Evolutionary conservation across 2,888 invertebrate species (phyloP).

Genomic region (Trichopoda pennipes): DNA sequence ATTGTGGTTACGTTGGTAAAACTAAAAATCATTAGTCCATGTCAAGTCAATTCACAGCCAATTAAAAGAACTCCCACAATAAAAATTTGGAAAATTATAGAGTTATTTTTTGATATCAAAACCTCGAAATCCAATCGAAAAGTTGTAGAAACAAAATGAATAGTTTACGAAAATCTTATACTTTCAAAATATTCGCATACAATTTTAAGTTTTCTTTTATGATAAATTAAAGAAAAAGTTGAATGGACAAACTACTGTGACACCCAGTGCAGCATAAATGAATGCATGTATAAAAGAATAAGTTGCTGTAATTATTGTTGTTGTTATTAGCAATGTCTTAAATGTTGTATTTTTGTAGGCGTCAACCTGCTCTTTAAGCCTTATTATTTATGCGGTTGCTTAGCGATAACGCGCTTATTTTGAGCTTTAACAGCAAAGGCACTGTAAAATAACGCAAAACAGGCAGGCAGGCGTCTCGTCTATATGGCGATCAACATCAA

Average conservation of each 20-base stretch:
- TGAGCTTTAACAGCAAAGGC: slow-evolving; percentile 60
- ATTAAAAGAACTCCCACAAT: too few species aligned
- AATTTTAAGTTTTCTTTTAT: too few species aligned
- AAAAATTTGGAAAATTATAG: too few species aligned
- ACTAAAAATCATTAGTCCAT: too few species aligned
- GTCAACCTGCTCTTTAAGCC: slow-evolving; percentile 81
- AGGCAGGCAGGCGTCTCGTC: slow-evolving; percentile 58
- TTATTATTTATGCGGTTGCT: slow-evolving; percentile 80
- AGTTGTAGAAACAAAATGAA: too few species aligned
- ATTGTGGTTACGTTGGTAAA: too few species aligned
- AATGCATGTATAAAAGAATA: neutral
- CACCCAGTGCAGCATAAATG: slow-evolving; percentile 21
- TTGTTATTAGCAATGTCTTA: slow-evolving; percentile 52
- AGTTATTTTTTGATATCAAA: too few species aligned
- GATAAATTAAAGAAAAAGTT: neutral
- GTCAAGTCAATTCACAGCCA: too few species aligned
- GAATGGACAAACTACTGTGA: neutral
- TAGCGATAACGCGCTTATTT: slow-evolving; percentile 77
- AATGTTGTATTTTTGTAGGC: slow-evolving; percentile 77
- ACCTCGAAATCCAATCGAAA: too few species aligned
- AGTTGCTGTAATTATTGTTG: slow-evolving; percentile 24
- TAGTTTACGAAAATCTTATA: too few species aligned
- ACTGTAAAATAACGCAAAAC: slow-evolving; percentile 29
- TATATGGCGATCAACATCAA: slow-evolving; percentile 67
- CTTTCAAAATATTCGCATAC: too few species aligned